Base-by-base conservation (phyloP, 2,888 invertebrate species). In the Eurytoma californica region DNA sequence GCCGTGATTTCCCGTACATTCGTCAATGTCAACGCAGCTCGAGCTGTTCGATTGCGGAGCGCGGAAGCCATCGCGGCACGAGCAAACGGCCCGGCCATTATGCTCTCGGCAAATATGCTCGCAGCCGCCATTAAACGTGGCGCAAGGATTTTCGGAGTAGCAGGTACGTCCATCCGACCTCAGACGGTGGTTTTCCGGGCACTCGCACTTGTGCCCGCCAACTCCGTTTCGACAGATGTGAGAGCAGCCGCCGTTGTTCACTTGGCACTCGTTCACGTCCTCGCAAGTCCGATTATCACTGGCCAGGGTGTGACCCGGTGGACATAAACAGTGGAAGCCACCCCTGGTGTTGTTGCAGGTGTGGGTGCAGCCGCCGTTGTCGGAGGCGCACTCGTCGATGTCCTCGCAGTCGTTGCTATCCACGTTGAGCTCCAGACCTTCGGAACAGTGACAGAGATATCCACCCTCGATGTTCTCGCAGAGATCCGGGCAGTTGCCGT, bases 371-470 rank as follows among this genome's bases (percentile, higher is more conserved):
- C 90, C 91, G 2, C 91, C 91, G 51, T 90, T 90, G 0, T 85
- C 84, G 14, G 69, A 67, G 0, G 89, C 86, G 55, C 87, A 86
- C 70, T 86, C 84, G 79, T 87, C 81, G 14, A 83, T 53, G 16
- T 84, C 83, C 7, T 77, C 58, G 39, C 79, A 81, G 24, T 24
- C 57, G 16, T 68, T 75, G 20, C 47, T 73, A 66, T 86, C 85
- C 0, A 60, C 49, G 7, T 79, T 83, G 83, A 90, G 91, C n/a
- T 83, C 83, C 80, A 90, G 90, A 1, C 92, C 92, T 1, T 84
- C 61, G 16, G 92, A 92, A 84, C 95, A 95, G n/a, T 88, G 88
- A 86, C 95, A 95, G 80, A 91, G 90, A 58, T 90, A 93, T 2
- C 91, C 91, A 0, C 92, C 93, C 9, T 90, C 87, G 0, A 87